These are phyloP conservation scores for Protonibea diacanthus DNA, from an alignment of 2,797 vertebrate species.

Conservation along the genomic window DNA sequence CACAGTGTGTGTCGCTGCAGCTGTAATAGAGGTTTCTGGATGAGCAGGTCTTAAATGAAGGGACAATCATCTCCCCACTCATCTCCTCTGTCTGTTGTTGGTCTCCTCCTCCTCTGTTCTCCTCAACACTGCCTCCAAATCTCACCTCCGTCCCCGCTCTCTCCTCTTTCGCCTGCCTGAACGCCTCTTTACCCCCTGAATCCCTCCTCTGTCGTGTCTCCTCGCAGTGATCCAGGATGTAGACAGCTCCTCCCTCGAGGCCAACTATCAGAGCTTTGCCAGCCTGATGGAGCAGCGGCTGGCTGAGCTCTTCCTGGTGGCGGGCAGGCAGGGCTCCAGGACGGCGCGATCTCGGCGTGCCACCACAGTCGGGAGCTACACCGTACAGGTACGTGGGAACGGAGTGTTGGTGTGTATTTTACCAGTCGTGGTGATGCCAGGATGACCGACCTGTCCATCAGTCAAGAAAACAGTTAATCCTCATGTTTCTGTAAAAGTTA, in stretches of 20 bases:
- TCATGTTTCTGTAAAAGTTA: background rate
- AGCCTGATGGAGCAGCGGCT: slow-evolving; percentile 96
- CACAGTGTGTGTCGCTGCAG: slow-evolving; percentile 39
- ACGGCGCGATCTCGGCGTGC: slow-evolving; percentile 87
- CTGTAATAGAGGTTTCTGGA: slow-evolving; percentile 56
- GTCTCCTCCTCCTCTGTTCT: background rate
- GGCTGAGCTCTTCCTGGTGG: slow-evolving; percentile 94
- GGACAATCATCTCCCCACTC: slow-evolving; percentile 42
- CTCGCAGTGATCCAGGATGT: slow-evolving; percentile 95
- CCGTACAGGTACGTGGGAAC: slow-evolving; percentile 87
- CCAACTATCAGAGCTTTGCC: slow-evolving; percentile 97
- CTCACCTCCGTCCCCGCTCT: background rate
- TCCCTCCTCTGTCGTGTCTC: slow-evolving; percentile 23
- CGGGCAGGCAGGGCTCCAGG: slow-evolving; percentile 88
- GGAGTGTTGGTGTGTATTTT: background rate
- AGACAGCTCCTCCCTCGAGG: slow-evolving; percentile 91
- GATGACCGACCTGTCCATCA: background rate
- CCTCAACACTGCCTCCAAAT: background rate
- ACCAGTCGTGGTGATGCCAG: background rate
- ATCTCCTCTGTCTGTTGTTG: slow-evolving; percentile 22
- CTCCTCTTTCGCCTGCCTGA: slow-evolving; percentile 13
- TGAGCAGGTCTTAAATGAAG: slow-evolving; percentile 44
- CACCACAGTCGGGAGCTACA: slow-evolving; percentile 92
- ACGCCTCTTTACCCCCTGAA: slow-evolving; percentile 13
- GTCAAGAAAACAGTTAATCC: background rate